Evolutionary conservation across 2,113 vertebrate species (phyloP), one percentile per base, ranked within the genome.

Genomic region (Fregata magnificens): DNA sequence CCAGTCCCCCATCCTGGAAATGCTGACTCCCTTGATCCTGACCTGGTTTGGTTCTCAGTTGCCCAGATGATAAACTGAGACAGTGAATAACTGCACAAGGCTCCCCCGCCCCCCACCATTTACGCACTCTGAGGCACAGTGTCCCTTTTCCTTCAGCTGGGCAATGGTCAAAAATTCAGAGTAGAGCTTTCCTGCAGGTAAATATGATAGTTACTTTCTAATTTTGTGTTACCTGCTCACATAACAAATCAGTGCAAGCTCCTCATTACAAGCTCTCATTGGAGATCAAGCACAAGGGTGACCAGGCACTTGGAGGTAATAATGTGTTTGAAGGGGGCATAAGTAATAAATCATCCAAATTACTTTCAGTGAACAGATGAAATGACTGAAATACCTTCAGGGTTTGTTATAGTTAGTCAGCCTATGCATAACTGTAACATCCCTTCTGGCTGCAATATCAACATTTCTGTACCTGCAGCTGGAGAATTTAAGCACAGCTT

Each of bases 301-400:
- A 66, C 53, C 82, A 93, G 76, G 36, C 88, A 62, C 76, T 86
- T 94, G 49, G 72, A 96, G 61, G 47, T 78, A 86, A 92, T 95
- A 73, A 90, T 42, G 42, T 86, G 59, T 83, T 81, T 92, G 79
- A 96, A 92, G 34, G 76, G 45, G 12, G 9, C 69, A 47, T n/a
- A 42, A 53, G 88, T 91, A 91, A 90, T 94, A 85, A 94, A 93
- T 91, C 61, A 84, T 59, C 74, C 45, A 86, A 88, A 90, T 96
- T 89, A 70, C 81, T 87, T 74, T 28, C 63, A 66, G 82, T 72
- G 69, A 95, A 52, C 55, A 82, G 85, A 84, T 63, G 59, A 95
- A 95, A 89, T 80, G 66, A 82, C 80, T 74, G 91, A 88, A 88
- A 81, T 91, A 44, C 82, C 92, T 52, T 86, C 74, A 85, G 86